These are phyloP conservation scores for Alloplasta piceator DNA, from an alignment of 2,888 invertebrate genomes.

Conservation along the genomic window DNA sequence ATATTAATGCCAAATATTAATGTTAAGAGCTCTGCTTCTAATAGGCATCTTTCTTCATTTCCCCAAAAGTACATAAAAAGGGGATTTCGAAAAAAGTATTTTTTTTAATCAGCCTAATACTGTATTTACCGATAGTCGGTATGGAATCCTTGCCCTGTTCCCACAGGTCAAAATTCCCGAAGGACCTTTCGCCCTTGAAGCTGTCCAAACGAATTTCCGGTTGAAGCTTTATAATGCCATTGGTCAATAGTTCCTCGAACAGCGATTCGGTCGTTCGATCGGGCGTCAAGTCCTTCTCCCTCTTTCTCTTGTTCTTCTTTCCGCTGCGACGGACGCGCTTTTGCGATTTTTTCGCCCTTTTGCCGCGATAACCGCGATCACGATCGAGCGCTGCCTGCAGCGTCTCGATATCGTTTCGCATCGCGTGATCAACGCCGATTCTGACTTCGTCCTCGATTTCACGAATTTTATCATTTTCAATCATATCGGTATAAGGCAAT, in stretches of 20 bases:
- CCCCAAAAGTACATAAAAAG: too few species aligned
- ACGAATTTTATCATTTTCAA: slow-evolving; percentile 92
- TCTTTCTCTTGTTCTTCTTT: slow-evolving; percentile 96
- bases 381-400: slow-evolving; percentile 89
- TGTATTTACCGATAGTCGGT: slow-evolving; percentile 81
- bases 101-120: too few species aligned
- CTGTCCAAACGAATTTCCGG: slow-evolving; percentile 88
- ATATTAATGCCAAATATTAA: too few species aligned
- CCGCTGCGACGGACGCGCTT: slow-evolving; percentile 90
- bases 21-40: too few species aligned
- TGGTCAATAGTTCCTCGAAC: slow-evolving; percentile 95
- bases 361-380: slow-evolving; percentile 89
- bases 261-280: slow-evolving; percentile 95
- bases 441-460: slow-evolving; percentile 94
- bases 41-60: too few species aligned
- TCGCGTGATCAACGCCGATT: slow-evolving; percentile 91
- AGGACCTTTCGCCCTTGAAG: slow-evolving; percentile 92
- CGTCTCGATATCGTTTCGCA: slow-evolving; percentile 87
- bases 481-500: slow-evolving; percentile 91
- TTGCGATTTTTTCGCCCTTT: slow-evolving; percentile 91
- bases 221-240: slow-evolving; percentile 94
- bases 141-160: slow-evolving; percentile 85
- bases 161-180: slow-evolving; percentile 85
- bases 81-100: background rate
- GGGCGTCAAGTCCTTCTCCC: slow-evolving; percentile 96